These are phyloP conservation scores for Dorcus hopei DNA, from an alignment of 2,888 invertebrate genomes.

Conservation along the genomic window DNA sequence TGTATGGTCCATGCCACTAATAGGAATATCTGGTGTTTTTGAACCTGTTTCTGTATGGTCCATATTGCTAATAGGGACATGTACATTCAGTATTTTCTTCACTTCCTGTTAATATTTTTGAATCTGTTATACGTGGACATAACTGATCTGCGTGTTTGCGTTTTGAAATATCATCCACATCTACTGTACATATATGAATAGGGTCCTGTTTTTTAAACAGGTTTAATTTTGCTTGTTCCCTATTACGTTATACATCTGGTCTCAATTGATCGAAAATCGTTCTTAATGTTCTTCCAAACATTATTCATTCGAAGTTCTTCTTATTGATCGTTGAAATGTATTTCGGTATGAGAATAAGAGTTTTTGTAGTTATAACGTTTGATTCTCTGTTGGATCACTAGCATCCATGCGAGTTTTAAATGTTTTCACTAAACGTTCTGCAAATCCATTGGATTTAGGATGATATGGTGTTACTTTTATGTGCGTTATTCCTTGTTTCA, in stretches of 20 bases:
- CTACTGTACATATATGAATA: background rate
- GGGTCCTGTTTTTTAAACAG: background rate
- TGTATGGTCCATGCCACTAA: too few species aligned
- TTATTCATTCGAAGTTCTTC: slow-evolving; percentile 1
- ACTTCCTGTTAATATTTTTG: background rate
- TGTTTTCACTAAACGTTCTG: slow-evolving; percentile 9
- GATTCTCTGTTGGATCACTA: background rate
- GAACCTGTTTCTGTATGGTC: too few species aligned
- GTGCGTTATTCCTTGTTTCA: slow-evolving; percentile 1
- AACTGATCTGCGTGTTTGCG: slow-evolving; percentile 1
- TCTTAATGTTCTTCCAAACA: too few species aligned
- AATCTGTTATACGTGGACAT: background rate
- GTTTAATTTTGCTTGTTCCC: background rate
- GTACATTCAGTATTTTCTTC: too few species aligned
- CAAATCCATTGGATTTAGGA: slow-evolving; percentile 5
- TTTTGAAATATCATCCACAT: background rate
- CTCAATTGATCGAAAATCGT: slow-evolving; percentile 1
- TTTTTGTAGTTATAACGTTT: background rate
- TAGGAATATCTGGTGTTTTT: too few species aligned
- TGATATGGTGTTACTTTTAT: slow-evolving; percentile 7
- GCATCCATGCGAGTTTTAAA: slow-evolving; percentile 7
- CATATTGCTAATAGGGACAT: too few species aligned
- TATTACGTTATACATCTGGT: background rate
- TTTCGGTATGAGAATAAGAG: background rate
- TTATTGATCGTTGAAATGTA: background rate